These are phyloP conservation scores for Nothoprocta pentlandii DNA, from an alignment of 2,113 vertebrate species.

Conservation along the genomic window DNA sequence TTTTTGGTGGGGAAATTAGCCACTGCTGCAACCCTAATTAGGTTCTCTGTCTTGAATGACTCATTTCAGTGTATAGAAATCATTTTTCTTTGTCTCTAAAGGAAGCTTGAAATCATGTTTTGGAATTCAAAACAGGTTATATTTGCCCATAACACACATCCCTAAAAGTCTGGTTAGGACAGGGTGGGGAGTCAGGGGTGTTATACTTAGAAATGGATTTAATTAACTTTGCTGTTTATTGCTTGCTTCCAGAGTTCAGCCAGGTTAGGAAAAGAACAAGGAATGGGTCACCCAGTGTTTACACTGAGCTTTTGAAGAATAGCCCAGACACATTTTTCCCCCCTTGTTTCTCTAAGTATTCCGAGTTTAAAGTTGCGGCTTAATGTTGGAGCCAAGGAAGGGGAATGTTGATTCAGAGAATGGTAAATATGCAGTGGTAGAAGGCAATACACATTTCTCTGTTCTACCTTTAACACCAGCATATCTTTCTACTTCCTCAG, in stretches of 20 bases:
- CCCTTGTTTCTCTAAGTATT: constrained; percentile 56
- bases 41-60: constrained; percentile 41
- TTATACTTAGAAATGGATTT: constrained; percentile 76
- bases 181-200: constrained; percentile 43
- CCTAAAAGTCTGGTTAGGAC: constrained; percentile 54
- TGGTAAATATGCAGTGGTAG: constrained; percentile 47
- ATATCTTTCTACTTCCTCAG: background rate
- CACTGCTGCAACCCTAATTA: constrained; percentile 50
- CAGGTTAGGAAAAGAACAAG: constrained; percentile 71
- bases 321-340: constrained; percentile 36
- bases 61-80: constrained; percentile 48
- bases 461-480: background rate
- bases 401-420: constrained; percentile 60
- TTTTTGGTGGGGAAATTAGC: constrained; percentile 54
- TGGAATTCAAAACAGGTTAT: constrained; percentile 67
- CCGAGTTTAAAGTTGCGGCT: constrained; percentile 47
- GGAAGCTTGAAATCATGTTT: constrained; percentile 52
- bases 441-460: constrained; percentile 17
- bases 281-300: constrained; percentile 68
- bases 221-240: constrained; percentile 76
- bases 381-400: constrained; percentile 58
- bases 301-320: constrained; percentile 51
- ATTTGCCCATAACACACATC: constrained; percentile 48
- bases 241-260: constrained; percentile 68
- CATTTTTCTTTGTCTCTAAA: constrained; percentile 49